Evolutionary conservation across 2,113 vertebrate genomes (phyloP).

Genomic region (Cygnus buccinator): DNA sequence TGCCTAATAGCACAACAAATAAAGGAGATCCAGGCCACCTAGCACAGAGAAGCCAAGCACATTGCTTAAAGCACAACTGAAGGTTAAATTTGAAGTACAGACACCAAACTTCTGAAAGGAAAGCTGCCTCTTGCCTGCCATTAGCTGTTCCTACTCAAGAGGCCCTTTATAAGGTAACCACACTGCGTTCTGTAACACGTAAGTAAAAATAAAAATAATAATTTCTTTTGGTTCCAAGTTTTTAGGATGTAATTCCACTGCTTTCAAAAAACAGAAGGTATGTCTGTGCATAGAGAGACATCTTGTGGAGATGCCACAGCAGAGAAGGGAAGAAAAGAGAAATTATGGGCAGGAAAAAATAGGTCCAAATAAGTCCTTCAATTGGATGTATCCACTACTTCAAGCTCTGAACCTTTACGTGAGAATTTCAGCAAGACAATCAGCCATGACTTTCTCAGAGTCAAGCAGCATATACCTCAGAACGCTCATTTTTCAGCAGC

Average conservation of each 20-base stretch:
- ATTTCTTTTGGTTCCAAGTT: not conserved
- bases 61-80: conserved; percentile 34
- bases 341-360: not conserved
- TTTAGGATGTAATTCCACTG: not conserved
- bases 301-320: conserved; percentile 55
- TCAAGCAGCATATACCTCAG: not conserved
- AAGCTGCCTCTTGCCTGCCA: not conserved
- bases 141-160: not conserved
- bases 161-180: not conserved
- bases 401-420: not conserved
- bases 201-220: not conserved
- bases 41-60: conserved; percentile 68
- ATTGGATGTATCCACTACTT: not conserved
- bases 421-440: not conserved
- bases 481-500: not conserved
- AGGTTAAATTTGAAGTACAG: not conserved
- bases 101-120: not conserved
- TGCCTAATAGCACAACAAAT: not conserved
- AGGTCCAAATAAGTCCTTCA: not conserved
- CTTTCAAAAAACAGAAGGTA: not conserved
- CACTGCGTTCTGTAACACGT: not conserved
- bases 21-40: conserved; percentile 42
- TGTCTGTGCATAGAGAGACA: conserved; percentile 37
- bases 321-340: conserved; percentile 5
- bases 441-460: not conserved